Evolutionary conservation across 2,888 invertebrate species (phyloP).

Genomic region (Drosophila yooni): DNA sequence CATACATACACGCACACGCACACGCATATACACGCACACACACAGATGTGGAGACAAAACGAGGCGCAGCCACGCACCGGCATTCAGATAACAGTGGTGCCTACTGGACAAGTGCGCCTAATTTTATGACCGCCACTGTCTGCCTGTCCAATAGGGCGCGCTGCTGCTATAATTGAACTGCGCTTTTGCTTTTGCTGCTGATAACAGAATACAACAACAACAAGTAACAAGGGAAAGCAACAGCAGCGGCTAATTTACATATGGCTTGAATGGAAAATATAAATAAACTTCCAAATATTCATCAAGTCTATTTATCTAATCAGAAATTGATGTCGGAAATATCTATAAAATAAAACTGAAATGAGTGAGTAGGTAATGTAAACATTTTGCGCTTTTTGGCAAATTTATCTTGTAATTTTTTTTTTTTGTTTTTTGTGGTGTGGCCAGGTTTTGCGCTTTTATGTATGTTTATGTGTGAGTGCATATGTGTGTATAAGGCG

Average conservation of each 20-base stretch:
- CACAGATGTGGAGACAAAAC: background rate
- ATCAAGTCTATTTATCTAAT: slow-evolving; percentile 66
- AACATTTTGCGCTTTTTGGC: slow-evolving; percentile 35
- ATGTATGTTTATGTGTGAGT: slow-evolving; percentile 24
- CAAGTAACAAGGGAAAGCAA: slow-evolving; percentile 24
- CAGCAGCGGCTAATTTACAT: slow-evolving; percentile 68
- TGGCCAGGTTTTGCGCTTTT: slow-evolving; percentile 49
- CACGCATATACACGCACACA: background rate
- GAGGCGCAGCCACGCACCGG: slow-evolving; percentile 44
- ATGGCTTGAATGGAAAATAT: slow-evolving; percentile 60
- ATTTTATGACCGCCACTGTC: slow-evolving; percentile 65
- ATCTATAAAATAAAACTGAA: slow-evolving; percentile 19
- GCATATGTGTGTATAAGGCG: slow-evolving; percentile 42
- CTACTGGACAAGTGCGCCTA: slow-evolving; percentile 39
- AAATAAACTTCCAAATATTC: slow-evolving; percentile 33
- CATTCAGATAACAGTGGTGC: slow-evolving; percentile 48
- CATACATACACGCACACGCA: slow-evolving; percentile 13
- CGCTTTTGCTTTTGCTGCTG: slow-evolving; percentile 43
- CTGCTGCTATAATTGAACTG: slow-evolving; percentile 56
- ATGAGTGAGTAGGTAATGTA: slow-evolving; percentile 5
- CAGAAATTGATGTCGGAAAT: slow-evolving; percentile 50
- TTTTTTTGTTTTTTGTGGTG: slow-evolving; percentile 20
- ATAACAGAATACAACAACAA: slow-evolving; percentile 39
- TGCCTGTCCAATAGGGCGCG: slow-evolving; percentile 58
- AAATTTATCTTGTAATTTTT: slow-evolving; percentile 48